Percentiles rank a stretch among this genome's conserved stretches.
Evolutionary conservation across 1,140 invertebrate genomes (phyloP).

Genomic region (Saccostrea glomerata): DNA sequence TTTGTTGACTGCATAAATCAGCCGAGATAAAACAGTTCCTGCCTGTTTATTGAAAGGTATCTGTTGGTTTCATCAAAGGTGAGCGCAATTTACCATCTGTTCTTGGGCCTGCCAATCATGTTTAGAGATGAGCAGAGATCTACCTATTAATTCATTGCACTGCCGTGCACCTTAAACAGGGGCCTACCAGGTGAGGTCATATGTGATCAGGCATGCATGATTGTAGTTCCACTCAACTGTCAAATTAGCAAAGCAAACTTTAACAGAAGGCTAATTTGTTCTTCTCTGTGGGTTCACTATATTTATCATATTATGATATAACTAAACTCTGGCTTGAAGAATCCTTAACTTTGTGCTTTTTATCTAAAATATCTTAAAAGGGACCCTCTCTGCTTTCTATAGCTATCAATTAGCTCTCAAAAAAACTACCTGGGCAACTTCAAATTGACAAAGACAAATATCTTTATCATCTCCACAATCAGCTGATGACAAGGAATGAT

Average conservation of each 20-base stretch:
- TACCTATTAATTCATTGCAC: conserved; percentile 25
- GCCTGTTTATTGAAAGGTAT: conserved; percentile 36
- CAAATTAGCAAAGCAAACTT: conserved; percentile 28
- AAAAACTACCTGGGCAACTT: conserved; percentile 15
- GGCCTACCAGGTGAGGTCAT: conserved; percentile 20
- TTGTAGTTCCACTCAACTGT: conserved; percentile 27
- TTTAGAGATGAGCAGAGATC: conserved; percentile 24
- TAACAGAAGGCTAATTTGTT: not conserved
- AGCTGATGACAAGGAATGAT: conserved; percentile 14
- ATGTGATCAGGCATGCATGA: conserved; percentile 2
- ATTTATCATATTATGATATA: conserved; percentile 21
- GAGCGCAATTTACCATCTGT: conserved; percentile 33
- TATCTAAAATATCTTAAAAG: not conserved
- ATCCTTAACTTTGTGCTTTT: not conserved
- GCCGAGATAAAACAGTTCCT: conserved; percentile 1
- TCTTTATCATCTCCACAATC: conserved; percentile 18
- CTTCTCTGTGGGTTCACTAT: not conserved
- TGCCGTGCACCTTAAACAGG: not conserved
- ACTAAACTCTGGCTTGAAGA: not conserved
- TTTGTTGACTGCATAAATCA: conserved; percentile 25
- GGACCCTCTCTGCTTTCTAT: not conserved
- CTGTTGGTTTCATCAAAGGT: conserved; percentile 37
- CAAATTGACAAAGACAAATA: conserved; percentile 32
- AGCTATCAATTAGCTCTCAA: conserved; percentile 25
- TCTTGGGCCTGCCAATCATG: conserved; percentile 13